Conservation (phyloP, 2,113 vertebrate genomes). For the Triplophysa tibetana region DNA sequence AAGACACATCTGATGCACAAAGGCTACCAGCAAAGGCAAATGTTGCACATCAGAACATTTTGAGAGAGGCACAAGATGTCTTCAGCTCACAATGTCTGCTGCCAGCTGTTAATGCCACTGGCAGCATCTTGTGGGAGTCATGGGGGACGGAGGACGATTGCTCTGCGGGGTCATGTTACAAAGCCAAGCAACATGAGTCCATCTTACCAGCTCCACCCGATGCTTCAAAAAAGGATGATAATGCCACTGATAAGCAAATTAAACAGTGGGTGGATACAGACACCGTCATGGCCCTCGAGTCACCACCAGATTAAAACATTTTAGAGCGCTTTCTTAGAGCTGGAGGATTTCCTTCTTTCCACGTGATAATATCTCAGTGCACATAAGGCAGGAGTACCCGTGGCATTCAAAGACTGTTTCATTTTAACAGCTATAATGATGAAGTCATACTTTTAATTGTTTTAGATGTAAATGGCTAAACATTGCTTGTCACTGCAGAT, state of each 20-base stretch:
- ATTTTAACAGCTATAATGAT: too few species aligned
- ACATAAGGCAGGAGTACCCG: too few species aligned
- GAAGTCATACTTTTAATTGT: too few species aligned
- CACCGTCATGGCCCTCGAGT: not conserved
- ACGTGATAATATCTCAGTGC: too few species aligned
- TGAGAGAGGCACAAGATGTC: not conserved
- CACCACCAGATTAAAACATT: not conserved
- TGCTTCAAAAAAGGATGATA: slow-evolving; percentile 18
- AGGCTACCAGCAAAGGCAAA: too few species aligned
- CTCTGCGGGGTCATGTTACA: slow-evolving; percentile 2
- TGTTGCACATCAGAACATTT: too few species aligned
- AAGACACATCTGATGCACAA: too few species aligned
- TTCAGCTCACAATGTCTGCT: not conserved
- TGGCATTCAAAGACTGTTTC: too few species aligned
- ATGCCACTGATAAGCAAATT: not conserved
- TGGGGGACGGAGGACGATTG: not conserved
- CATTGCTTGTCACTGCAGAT: too few species aligned
- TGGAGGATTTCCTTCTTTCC: too few species aligned
- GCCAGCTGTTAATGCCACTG: slow-evolving; percentile 10
- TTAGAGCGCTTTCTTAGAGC: too few species aligned
- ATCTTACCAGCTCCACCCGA: slow-evolving; percentile 31
- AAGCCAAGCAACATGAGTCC: slow-evolving; percentile 11
- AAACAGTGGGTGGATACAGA: not conserved
- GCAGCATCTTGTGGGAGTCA: slow-evolving; percentile 3
- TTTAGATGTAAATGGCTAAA: too few species aligned